Evolutionary conservation across 2,888 invertebrate genomes (phyloP).

Genomic region (Caenorhabditis sinica): DNA sequence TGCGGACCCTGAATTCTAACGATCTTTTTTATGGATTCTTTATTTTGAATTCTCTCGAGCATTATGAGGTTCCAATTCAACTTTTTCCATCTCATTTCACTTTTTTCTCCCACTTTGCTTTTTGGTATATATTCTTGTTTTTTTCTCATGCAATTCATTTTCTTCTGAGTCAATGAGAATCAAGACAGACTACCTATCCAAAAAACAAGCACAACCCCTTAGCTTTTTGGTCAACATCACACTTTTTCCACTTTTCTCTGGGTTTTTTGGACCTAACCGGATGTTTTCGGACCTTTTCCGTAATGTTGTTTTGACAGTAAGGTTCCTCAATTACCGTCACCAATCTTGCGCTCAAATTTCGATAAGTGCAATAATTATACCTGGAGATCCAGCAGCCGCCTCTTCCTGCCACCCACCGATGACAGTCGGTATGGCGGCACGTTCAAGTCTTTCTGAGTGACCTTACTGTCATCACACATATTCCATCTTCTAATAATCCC

Average conservation of each 20-base stretch:
- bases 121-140: constrained; percentile 3
- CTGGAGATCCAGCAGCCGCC: constrained; percentile 11
- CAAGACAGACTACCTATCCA: constrained; percentile 31
- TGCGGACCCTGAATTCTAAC: constrained; percentile 19
- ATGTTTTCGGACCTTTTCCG: constrained; percentile 46
- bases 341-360: constrained; percentile 66
- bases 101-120: background rate
- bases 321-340: constrained; percentile 42
- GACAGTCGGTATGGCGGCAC: constrained; percentile 34
- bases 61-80: constrained; percentile 33
- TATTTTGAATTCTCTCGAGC: constrained; percentile 24
- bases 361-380: constrained; percentile 66
- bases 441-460: constrained; percentile 37
- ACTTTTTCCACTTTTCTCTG: constrained; percentile 14
- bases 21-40: constrained; percentile 38
- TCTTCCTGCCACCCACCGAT: constrained; percentile 27
- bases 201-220: constrained; percentile 48
- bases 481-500: constrained; percentile 51
- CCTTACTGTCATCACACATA: constrained; percentile 61
- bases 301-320: constrained; percentile 17
- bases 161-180: constrained; percentile 9
- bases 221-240: constrained; percentile 63
- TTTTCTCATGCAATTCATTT: background rate
- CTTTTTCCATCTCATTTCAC: background rate
- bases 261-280: constrained; percentile 33